A percentile compares a stretch with the other conserved stretches of the same genome.
Evolutionary conservation across 2,888 invertebrate species (phyloP).

Genomic region (Ormyrus thymus): DNA sequence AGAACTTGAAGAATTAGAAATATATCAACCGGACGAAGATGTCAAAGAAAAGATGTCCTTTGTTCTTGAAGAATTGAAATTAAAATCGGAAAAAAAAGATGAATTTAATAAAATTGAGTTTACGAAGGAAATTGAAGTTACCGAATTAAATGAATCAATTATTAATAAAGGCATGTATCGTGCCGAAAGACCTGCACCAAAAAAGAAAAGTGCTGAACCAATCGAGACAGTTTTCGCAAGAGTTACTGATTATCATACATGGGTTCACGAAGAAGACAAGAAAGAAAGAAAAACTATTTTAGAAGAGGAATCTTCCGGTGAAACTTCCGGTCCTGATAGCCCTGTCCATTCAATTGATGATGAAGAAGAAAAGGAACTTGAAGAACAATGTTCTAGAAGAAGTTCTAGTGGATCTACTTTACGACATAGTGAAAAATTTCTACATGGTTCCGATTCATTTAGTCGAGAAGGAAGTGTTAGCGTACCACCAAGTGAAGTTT

Average conservation of each 20-base stretch:
- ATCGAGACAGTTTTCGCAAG: constrained; percentile 74
- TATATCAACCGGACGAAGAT: constrained; percentile 81
- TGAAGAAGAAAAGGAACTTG: constrained; percentile 79
- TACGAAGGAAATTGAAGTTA: neutral
- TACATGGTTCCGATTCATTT: constrained; percentile 71
- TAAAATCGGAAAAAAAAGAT: constrained; percentile 78
- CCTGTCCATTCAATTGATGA: constrained; percentile 85
- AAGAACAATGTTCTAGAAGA: constrained; percentile 70
- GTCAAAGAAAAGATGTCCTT: constrained; percentile 88
- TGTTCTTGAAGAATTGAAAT: constrained; percentile 85
- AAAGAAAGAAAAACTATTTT: constrained; percentile 65
- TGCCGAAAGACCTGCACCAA: constrained; percentile 69
- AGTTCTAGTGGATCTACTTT: constrained; percentile 75
- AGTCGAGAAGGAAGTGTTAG: constrained; percentile 74
- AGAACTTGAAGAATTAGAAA: constrained; percentile 78
- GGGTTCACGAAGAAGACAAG: constrained; percentile 73
- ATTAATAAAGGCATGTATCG: constrained; percentile 33
- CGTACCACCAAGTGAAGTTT: constrained; percentile 73
- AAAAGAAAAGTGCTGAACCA: constrained; percentile 65
- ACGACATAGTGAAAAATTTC: constrained; percentile 68
- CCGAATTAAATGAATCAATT: neutral
- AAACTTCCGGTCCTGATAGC: constrained; percentile 92
- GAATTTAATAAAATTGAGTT: constrained; percentile 56
- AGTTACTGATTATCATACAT: constrained; percentile 76
- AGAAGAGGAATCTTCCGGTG: constrained; percentile 85